These are phyloP conservation scores for Mugil cephalus DNA, from an alignment of 2,113 vertebrate species.

Conservation along the genomic window DNA sequence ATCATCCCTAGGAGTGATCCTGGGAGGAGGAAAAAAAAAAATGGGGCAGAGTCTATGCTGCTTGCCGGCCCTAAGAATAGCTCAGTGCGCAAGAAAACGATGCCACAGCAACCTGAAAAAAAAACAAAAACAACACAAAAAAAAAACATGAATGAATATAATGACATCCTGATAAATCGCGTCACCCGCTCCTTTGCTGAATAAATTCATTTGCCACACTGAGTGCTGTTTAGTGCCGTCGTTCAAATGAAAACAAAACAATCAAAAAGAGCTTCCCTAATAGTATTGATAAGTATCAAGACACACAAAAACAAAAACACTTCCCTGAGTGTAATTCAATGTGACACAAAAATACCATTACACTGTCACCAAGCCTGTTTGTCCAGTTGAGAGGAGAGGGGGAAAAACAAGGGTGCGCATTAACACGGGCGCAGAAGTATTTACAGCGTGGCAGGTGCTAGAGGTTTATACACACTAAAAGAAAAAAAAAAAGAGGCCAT, in stretches of 20 bases:
- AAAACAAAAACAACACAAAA: conserved; percentile 34
- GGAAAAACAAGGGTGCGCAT: conserved; percentile 65
- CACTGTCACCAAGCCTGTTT: conserved; percentile 68
- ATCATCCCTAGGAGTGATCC: conserved; percentile 77
- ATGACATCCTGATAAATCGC: conserved; percentile 30
- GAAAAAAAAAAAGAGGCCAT: conserved; percentile 68
- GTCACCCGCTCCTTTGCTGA: background rate
- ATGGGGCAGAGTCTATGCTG: conserved; percentile 74
- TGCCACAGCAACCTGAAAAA: conserved; percentile 66
- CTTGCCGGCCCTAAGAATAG: conserved; percentile 79
- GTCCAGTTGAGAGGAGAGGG: conserved; percentile 64
- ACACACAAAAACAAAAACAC: conserved; percentile 5
- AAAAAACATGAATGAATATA: conserved; percentile 64
- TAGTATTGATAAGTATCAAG: background rate
- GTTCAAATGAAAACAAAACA: background rate
- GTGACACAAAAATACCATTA: conserved; percentile 30
- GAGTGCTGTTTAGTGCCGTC: background rate
- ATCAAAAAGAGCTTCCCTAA: background rate
- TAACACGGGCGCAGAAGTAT: conserved; percentile 44
- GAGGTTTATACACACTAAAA: conserved; percentile 50
- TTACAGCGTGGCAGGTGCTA: conserved; percentile 50
- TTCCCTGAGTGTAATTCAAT: conserved; percentile 18
- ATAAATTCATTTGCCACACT: background rate
- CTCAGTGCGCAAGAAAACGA: conserved; percentile 71
- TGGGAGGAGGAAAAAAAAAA: conserved; percentile 57